Base-by-base conservation (phyloP, 2,888 invertebrate species). In the Amphipoea oculea region DNA sequence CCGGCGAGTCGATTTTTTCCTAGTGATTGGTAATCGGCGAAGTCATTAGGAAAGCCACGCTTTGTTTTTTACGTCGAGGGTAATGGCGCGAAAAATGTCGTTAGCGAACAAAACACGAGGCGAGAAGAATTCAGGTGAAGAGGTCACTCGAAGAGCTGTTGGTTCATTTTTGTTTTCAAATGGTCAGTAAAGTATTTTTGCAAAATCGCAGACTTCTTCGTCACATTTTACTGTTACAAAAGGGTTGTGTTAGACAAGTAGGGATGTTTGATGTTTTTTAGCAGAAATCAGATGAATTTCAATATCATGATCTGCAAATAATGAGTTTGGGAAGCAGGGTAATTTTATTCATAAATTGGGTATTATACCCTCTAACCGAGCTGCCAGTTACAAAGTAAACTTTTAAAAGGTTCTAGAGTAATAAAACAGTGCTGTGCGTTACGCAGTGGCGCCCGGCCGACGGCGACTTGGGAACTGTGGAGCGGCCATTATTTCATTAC, bases 71-170 rank as follows among this genome's bases (percentile, higher is more conserved):
- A 93, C 93, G 89, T 82, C 73, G 90, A 81, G 94, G 93, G 93
- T 94, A 95, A 95, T 95, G 95, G 94, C 89, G 94, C 93, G 95
- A 92, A 90, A 93, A 94, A 93, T 94, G 94, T 95, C 95, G 94
- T 94, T 94, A 94, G 93, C 87, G 87, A 82, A 89, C 88, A 86
- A 85, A 86, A 87, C 86, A 87, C 78, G 67, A 78, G 78, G 73
- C 75, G 57, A 73, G 68, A 84, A 78, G 81, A 79, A 83, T 79
- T 88, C 91, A 92, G 92, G 91, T 91, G 91, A 90, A 90, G 88
- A 90, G 89, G 88, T 89, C 88, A 88, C 81, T 81, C 57, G 73
- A 62, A 71, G 45, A 29, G 63, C 72, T 62, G 66, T 29, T 57
- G 63, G 60, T 45, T 42, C 45, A 51, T 20, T 23, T 42, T 45